Percentiles rank a stretch among this genome's conserved stretches.
phyloP scores from a whole-genome alignment of 2,888 invertebrate genomes.

The Ornithoptera alexandrae region DNA sequence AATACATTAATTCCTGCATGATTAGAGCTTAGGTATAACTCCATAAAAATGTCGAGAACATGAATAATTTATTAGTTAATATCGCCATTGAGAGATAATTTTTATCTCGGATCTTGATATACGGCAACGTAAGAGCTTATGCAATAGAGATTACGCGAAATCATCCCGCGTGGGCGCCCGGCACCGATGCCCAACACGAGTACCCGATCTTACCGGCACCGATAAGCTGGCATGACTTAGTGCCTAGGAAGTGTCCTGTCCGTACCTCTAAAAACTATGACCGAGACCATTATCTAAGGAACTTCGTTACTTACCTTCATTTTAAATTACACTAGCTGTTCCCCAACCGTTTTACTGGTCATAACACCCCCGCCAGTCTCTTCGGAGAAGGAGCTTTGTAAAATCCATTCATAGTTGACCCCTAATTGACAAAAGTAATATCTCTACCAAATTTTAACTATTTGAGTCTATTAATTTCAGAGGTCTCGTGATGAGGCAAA shows the following conservation, averaged over 20 bases:
- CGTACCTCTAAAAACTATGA: slow-evolving; percentile 13
- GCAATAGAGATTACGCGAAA: slow-evolving; percentile 29
- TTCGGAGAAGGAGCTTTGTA: too few relatives aligned
- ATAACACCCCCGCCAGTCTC: too few relatives aligned
- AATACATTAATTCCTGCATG: not conserved
- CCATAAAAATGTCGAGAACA: not conserved
- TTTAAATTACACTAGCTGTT: too few relatives aligned
- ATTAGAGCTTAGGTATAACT: slow-evolving; percentile 1
- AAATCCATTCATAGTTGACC: too few relatives aligned
- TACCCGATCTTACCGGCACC: slow-evolving; percentile 11
- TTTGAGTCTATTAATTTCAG: too few relatives aligned
- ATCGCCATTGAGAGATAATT: slow-evolving; percentile 13
- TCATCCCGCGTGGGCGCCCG: slow-evolving; percentile 25
- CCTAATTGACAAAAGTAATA: too few relatives aligned
- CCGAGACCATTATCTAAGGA: not conserved
- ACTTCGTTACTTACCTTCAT: not conserved
- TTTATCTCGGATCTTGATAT: slow-evolving; percentile 23
- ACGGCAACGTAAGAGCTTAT: slow-evolving; percentile 22
- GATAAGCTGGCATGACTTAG: slow-evolving; percentile 24
- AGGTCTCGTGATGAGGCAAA: too few relatives aligned
- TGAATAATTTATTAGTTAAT: slow-evolving; percentile 8
- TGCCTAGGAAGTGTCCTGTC: slow-evolving; percentile 12
- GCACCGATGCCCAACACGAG: slow-evolving; percentile 11
- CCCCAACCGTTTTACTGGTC: too few relatives aligned
- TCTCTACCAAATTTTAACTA: too few relatives aligned